These are phyloP conservation scores for Drosophila subobscura DNA, from an alignment of 1,140 invertebrate species.

Conservation along the genomic window DNA sequence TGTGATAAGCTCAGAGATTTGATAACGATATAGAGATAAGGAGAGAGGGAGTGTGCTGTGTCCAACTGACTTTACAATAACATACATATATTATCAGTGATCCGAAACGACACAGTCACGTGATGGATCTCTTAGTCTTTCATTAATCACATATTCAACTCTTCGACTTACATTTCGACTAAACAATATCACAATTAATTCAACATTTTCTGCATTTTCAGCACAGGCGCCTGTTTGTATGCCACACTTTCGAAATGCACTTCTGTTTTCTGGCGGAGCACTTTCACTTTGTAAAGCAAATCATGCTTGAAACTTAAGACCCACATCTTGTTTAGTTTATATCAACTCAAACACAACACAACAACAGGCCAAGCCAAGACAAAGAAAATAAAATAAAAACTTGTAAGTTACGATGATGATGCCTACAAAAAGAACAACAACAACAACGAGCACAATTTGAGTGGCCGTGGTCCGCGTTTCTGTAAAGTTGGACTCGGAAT, in stretches of 20 bases:
- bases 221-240: slow-evolving; percentile 27
- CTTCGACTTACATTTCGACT: not conserved
- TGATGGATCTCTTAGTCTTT: too few species aligned
- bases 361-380: slow-evolving; percentile 5
- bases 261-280: slow-evolving; percentile 4
- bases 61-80: too few species aligned
- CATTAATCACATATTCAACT: too few species aligned
- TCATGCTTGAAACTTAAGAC: slow-evolving; percentile 31
- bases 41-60: too few species aligned
- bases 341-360: slow-evolving; percentile 11
- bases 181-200: not conserved
- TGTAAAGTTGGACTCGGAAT: slow-evolving; percentile 7
- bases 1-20: slow-evolving; percentile 9
- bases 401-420: slow-evolving; percentile 1
- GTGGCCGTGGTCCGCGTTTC: not conserved
- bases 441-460: not conserved
- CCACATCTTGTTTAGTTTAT: slow-evolving; percentile 23
- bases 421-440: not conserved
- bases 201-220: not conserved
- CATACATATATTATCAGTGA: too few species aligned
- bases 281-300: slow-evolving; percentile 37
- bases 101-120: too few species aligned
- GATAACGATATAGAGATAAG: too few species aligned
- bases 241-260: slow-evolving; percentile 12
- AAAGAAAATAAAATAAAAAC: slow-evolving; percentile 12